A percentile compares a stretch with the other conserved stretches of the same genome.
phyloP scores from a whole-genome alignment of 2,797 vertebrate species.

The Coregonus sp. region DNA sequence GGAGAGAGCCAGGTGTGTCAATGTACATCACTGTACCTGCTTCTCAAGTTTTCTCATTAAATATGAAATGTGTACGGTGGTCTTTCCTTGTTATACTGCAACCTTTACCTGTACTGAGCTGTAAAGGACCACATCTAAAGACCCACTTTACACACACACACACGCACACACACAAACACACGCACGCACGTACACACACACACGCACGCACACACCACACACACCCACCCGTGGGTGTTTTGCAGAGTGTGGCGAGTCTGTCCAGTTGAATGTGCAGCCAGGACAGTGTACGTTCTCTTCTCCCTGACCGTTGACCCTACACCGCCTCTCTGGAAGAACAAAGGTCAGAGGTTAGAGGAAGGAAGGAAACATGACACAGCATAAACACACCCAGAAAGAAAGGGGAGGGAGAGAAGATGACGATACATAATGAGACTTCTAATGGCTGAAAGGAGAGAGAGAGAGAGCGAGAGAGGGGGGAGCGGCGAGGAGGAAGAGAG shows the following conservation, averaged over 20 bases:
- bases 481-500: background rate
- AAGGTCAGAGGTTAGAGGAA: constrained; percentile 11
- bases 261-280: constrained; percentile 79
- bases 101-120: background rate
- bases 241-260: constrained; percentile 82
- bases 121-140: background rate
- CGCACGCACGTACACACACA: constrained; percentile 53
- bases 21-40: background rate
- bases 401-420: background rate
- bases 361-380: background rate
- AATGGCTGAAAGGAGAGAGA: too few species aligned
- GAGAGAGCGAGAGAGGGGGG: background rate
- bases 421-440: background rate
- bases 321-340: constrained; percentile 78
- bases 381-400: background rate
- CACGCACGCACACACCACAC: too few species aligned
- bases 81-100: constrained; percentile 1
- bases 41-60: constrained; percentile 17
- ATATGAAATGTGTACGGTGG: constrained; percentile 22
- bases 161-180: background rate
- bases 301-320: constrained; percentile 56
- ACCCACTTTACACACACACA: background rate
- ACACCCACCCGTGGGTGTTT: too few species aligned
- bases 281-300: too few species aligned
- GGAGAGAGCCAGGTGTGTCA: background rate